A percentile compares a stretch with the other conserved stretches of the same genome.
Conservation (phyloP, 2,797 vertebrate species). For the Etheostoma perlongum region DNA sequence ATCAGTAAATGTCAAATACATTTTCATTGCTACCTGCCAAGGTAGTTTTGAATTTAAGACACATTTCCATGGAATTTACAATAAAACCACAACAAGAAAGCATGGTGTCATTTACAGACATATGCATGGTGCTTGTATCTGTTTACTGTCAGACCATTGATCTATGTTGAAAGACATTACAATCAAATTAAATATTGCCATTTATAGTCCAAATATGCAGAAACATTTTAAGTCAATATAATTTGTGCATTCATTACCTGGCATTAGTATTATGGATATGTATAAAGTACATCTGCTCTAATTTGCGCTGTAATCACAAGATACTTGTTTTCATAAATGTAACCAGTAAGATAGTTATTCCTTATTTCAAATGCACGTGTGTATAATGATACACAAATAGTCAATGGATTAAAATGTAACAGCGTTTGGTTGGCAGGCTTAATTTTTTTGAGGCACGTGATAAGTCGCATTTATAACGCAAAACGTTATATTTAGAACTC, state of each 20-base stretch:
- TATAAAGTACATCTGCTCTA: background rate
- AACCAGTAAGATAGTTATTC: background rate
- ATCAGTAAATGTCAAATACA: background rate
- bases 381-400: background rate
- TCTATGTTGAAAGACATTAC: background rate
- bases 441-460: background rate
- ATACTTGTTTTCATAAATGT: background rate
- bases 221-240: background rate
- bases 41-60: conserved; percentile 11
- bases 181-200: background rate
- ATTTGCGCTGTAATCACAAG: background rate
- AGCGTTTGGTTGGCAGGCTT: too few relatives aligned
- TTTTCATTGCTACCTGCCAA: background rate
- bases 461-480: background rate
- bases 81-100: conserved; percentile 37
- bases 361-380: background rate
- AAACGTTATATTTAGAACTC: too few relatives aligned
- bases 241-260: background rate
- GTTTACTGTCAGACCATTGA: background rate
- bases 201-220: background rate
- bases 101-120: conserved; percentile 1
- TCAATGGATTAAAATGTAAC: background rate
- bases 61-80: conserved; percentile 38
- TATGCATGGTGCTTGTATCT: background rate
- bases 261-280: background rate